Conservation (phyloP, 2,113 vertebrate species). For the Heterochromis multidens region DNA sequence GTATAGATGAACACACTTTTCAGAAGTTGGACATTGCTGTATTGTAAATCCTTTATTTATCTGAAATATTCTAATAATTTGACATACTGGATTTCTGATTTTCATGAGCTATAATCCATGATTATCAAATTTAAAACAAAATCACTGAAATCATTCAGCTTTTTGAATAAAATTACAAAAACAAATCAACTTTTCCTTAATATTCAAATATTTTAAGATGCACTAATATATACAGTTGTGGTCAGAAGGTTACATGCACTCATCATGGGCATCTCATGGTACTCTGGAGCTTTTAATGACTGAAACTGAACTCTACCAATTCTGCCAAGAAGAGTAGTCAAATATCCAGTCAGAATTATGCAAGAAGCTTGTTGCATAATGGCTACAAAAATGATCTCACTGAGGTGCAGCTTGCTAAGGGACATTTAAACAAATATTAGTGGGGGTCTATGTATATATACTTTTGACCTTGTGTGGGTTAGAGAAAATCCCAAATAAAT, state of each 20-base stretch:
- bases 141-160: too few species aligned
- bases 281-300: neutral
- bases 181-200: neutral
- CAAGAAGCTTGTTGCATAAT: neutral
- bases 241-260: neutral
- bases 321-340: neutral
- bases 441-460: neutral
- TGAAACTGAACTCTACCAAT: neutral
- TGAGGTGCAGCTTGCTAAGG: neutral
- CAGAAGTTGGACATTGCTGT: neutral
- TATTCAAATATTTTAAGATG: neutral
- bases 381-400: neutral
- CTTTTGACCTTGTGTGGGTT: too few species aligned
- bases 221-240: neutral
- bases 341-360: neutral
- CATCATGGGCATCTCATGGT: neutral
- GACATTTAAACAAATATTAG: neutral
- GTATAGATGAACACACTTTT: neutral
- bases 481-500: too few species aligned
- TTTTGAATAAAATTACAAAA: neutral
- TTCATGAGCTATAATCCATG: neutral
- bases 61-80: neutral
- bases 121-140: too few species aligned
- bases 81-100: neutral
- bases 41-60: neutral